phyloP scores from a whole-genome alignment of 2,888 invertebrate genomes.

The Drepanosiphum platanoidis region DNA sequence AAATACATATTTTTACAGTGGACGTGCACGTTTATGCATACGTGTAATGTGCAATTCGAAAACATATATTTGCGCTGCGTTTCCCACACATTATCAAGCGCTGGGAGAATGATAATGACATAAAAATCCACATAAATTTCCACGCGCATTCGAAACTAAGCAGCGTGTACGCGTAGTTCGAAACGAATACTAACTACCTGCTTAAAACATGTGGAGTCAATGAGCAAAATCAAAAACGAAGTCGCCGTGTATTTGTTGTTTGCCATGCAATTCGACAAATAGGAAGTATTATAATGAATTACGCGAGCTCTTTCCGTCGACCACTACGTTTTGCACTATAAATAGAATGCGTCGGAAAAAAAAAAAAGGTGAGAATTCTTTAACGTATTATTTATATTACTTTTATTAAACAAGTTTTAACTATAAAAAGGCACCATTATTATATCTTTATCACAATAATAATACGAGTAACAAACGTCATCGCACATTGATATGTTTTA shows the following conservation, averaged over 20 bases:
- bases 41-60: too few relatives aligned
- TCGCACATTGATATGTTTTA: not conserved
- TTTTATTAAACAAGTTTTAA: not conserved
- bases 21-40: too few relatives aligned
- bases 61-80: too few relatives aligned
- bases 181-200: too few relatives aligned
- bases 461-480: not conserved
- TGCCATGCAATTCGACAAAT: not conserved
- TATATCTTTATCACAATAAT: not conserved
- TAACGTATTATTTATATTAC: not conserved
- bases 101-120: too few relatives aligned
- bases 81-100: too few relatives aligned
- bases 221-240: not conserved
- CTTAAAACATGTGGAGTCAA: too few relatives aligned
- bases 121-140: not conserved
- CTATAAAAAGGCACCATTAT: not conserved
- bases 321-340: too few relatives aligned
- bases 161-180: too few relatives aligned
- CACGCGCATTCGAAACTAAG: not conserved
- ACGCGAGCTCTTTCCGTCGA: too few relatives aligned
- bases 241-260: not conserved
- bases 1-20: too few relatives aligned
- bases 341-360: not conserved
- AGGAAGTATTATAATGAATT: not conserved
- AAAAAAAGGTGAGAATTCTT: not conserved